Evolutionary conservation across 2,797 vertebrate genomes (phyloP), one percentile per base, ranked within the genome.

Genomic region (Xiphorhynchus erythropygius): DNA sequence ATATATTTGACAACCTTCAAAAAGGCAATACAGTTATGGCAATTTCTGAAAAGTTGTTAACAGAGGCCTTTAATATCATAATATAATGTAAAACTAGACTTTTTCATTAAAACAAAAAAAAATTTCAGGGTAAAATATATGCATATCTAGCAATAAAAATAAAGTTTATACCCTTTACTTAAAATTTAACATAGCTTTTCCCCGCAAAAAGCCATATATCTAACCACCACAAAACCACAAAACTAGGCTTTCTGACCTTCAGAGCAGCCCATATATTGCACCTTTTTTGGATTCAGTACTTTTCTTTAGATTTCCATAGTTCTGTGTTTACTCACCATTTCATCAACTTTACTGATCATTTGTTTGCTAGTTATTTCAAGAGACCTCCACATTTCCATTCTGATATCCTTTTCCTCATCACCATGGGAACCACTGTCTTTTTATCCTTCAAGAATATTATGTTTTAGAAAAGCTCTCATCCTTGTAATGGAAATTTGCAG

Each of bases 351-450:
- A 67, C 71, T 68, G 44, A 74, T 84, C 25, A 71, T 79, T 80
- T 92, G 22, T 87, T 94, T 89, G 18, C 18, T 64, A 84, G 81
- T 70, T 89, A 83, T 83, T 93, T 87, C 78, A 87, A 89, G 33
- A 77, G 56, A 83, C 32, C 30, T 87, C 52, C 56, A 68, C 46
- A 64, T 92, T 85, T 87, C 80, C 27, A 49, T 95, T 95, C 75
- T 75, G 74, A 64, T 89, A 90, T 53, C 59, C 25, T 83, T 80
- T 70, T 63, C 44, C 52, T 74, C 71, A 91, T 96, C 93, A 87
- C 94, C 87, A 93, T 93, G 91, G 93, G 87, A 94, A 96, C 93
- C 39, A 67, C 55, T 56, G 47, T 47, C 56, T 87, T 87, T 92
- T 83, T 76, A 76, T 87, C 47, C 35, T 84, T 67, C 71, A 89